Base-by-base conservation (phyloP, 2,113 vertebrate species). In the Ciconia stormi region DNA sequence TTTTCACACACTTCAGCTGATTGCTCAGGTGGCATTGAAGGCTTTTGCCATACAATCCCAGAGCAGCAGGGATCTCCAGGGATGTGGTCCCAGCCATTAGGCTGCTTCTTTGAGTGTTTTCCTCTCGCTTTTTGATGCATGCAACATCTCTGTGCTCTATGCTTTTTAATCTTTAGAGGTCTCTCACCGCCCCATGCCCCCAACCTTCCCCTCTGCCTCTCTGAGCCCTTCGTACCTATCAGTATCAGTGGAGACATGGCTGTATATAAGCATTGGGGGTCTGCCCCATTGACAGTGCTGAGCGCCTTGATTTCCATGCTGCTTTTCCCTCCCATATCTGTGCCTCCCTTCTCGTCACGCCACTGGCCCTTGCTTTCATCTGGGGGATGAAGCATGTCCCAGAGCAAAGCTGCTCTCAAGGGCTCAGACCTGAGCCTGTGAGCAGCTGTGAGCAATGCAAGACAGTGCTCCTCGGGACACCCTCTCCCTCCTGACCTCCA, bases 261-360 rank as follows among this genome's bases (percentile, higher is more conserved):
- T 7, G 2, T n/a, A 5, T 21, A 0, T 1, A 22, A 7, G 32
- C 25, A 7, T 0, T 47, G 47, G 49, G n/a, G 16, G 63, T 27
- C 66, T 71, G 18, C n/a, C 52, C 42, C 22, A 5, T 0, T 18
- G 22, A 32, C 50, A 82, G 72, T 4, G 59, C 65, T 4, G 6
- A 53, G 32, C 5, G 16, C 34, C 47, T 44, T 78, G 32, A 40
- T 65, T 91, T 79, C 59, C 44, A 73, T 32, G 25, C 58, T 83
- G 29, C 36, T 91, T 70, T 76, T 80, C 27, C 19, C 50, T 67
- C 66, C 38, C 1, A 1, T 66, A 30, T 30, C 17, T 65, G 16
- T 50, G 13, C 2, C 6, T 7, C 25, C 3, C 16, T 58, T 69
- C 21, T 36, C 25, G 8, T 70, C 56, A 7, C 1, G 2, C 27